Conservation (phyloP, 2,888 invertebrate genomes). For the Limulus polyphemus region DNA sequence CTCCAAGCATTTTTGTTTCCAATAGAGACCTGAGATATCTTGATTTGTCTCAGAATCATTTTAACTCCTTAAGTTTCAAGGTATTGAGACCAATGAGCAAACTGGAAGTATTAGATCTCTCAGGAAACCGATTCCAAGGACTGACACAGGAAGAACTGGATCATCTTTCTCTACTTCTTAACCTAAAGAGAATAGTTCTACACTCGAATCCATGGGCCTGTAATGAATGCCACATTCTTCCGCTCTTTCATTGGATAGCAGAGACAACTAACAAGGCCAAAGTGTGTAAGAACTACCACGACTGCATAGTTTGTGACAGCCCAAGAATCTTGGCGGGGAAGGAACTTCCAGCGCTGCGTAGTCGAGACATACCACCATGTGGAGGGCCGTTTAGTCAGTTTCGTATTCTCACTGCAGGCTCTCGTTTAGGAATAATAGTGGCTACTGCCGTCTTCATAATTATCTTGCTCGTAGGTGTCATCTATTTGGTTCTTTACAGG, state of each 20-base stretch:
- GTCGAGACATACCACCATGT: not conserved
- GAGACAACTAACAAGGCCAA: too few relatives aligned
- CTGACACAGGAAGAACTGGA: conserved; percentile 47
- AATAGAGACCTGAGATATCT: conserved; percentile 45
- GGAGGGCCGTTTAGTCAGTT: not conserved
- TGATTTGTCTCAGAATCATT: conserved; percentile 60
- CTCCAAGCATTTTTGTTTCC: conserved; percentile 19
- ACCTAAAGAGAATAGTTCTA: conserved; percentile 32
- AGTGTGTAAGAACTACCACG: too few relatives aligned
- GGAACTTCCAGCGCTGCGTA: too few relatives aligned
- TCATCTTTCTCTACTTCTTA: conserved; percentile 35
- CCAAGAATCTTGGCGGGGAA: too few relatives aligned
- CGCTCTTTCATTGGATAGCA: conserved; percentile 26
- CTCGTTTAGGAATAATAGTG: not conserved
- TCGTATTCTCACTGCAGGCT: not conserved
- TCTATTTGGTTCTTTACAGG: conserved; percentile 51
- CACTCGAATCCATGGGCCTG: conserved; percentile 54
- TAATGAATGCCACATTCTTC: conserved; percentile 44
- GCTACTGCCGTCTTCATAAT: conserved; percentile 30
- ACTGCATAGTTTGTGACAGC: too few relatives aligned
- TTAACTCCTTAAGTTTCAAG: conserved; percentile 47
- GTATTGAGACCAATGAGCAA: conserved; percentile 44
- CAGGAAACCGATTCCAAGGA: conserved; percentile 56
- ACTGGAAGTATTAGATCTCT: conserved; percentile 54
- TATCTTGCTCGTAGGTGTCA: conserved; percentile 40